Percentiles rank a stretch among this genome's conserved stretches.
phyloP scores from a whole-genome alignment of 2,797 vertebrate genomes.

The Argyrosomus regius region DNA sequence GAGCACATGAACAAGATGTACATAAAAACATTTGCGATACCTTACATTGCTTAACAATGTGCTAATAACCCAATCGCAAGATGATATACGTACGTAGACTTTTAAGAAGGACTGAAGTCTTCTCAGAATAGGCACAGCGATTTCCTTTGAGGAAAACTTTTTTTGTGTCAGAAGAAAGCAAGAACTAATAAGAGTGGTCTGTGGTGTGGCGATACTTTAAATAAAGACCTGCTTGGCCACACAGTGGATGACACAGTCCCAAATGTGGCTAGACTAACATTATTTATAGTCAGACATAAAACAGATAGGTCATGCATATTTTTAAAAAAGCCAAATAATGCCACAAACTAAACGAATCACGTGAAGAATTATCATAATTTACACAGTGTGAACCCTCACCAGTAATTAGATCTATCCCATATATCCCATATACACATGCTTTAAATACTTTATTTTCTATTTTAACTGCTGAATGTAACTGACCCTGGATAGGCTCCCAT shows the following conservation, averaged over 20 bases:
- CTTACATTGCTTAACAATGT: not conserved
- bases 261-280: not conserved
- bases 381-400: not conserved
- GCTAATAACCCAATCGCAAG: not conserved
- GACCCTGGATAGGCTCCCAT: not conserved
- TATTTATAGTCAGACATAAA: not conserved
- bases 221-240: not conserved
- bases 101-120: not conserved
- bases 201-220: no score
- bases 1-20: slow-evolving; percentile 11
- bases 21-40: not conserved
- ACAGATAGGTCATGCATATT: not conserved
- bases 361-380: not conserved
- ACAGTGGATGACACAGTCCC: not conserved
- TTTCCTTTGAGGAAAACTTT: not conserved
- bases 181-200: not conserved
- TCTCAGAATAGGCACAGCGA: not conserved
- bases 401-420: not conserved
- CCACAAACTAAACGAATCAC: not conserved
- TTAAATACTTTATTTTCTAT: not conserved
- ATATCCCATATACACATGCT: not conserved
- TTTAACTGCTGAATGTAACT: not conserved
- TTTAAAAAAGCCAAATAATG: not conserved
- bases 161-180: not conserved
- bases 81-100: not conserved